phyloP scores from a whole-genome alignment of 2,797 vertebrate species.

The Labroides dimidiatus region DNA sequence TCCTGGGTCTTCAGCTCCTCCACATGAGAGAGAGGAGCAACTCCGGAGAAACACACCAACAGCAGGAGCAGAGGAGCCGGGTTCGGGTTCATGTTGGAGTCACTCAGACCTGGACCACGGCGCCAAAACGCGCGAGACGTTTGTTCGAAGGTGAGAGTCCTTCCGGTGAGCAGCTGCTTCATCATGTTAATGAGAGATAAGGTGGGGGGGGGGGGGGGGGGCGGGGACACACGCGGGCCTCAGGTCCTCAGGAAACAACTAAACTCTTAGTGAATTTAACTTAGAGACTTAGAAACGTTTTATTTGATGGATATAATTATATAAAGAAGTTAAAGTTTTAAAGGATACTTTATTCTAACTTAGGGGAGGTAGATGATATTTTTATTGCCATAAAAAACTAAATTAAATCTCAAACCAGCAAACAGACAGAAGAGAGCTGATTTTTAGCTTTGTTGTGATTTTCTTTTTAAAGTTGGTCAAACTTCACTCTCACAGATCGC shows the following conservation, averaged over 20 bases:
- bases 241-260: not conserved
- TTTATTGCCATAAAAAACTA: too few relatives aligned
- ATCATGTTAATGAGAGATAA: conserved; percentile 50
- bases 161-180: conserved; percentile 40
- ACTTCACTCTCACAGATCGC: not conserved
- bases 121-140: not conserved
- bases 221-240: conserved; percentile 1
- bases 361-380: too few relatives aligned
- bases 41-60: not conserved
- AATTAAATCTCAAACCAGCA: too few relatives aligned
- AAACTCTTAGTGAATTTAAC: too few relatives aligned
- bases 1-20: conserved; percentile 65
- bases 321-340: too few relatives aligned
- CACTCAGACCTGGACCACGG: not conserved
- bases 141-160: not conserved
- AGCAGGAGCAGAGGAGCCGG: conserved; percentile 12
- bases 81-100: not conserved
- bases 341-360: too few relatives aligned
- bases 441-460: too few relatives aligned
- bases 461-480: not conserved
- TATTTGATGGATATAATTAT: too few relatives aligned
- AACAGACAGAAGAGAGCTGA: too few relatives aligned
- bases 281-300: too few relatives aligned
- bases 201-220: conserved; percentile 14
- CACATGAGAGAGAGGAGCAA: not conserved